These are phyloP conservation scores for Sarcophaga variegata DNA, from an alignment of 2,888 invertebrate genomes.

Conservation along the genomic window DNA sequence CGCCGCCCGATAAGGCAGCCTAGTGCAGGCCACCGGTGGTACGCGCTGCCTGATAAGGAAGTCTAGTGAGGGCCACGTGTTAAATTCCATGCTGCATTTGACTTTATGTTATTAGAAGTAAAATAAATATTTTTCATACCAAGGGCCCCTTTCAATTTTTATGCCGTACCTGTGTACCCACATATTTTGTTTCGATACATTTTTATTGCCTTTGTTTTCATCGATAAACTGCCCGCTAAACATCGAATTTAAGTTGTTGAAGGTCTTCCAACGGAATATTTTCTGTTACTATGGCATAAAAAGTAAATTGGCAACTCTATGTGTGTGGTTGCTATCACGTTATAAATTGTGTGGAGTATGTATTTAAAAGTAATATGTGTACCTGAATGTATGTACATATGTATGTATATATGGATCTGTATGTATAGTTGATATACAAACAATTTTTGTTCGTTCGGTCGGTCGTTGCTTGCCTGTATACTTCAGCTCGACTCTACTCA, in stretches of 20 bases:
- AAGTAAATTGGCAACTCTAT: slow-evolving; percentile 44
- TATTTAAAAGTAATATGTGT: background rate
- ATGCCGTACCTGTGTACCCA: too few species aligned
- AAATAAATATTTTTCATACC: too few species aligned
- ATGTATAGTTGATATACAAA: background rate
- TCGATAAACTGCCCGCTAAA: background rate
- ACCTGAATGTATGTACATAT: background rate
- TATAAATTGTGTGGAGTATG: slow-evolving; percentile 27
- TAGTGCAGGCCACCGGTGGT: too few species aligned
- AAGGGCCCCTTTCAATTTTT: too few species aligned
- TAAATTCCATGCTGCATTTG: too few species aligned
- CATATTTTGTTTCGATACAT: background rate
- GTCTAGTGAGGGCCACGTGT: too few species aligned
- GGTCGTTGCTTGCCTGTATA: slow-evolving; percentile 57
- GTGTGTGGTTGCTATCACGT: slow-evolving; percentile 30
- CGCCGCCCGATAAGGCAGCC: too few species aligned
- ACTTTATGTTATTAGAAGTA: too few species aligned
- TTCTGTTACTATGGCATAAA: background rate
- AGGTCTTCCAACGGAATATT: background rate
- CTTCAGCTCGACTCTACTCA: slow-evolving; percentile 56
- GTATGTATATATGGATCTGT: background rate
- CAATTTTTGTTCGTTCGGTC: slow-evolving; percentile 59
- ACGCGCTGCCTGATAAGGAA: too few species aligned
- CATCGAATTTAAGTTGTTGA: too few species aligned
- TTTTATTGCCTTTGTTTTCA: background rate